Base-by-base conservation (phyloP, 2,113 vertebrate species). In the Cacatua alba region DNA sequence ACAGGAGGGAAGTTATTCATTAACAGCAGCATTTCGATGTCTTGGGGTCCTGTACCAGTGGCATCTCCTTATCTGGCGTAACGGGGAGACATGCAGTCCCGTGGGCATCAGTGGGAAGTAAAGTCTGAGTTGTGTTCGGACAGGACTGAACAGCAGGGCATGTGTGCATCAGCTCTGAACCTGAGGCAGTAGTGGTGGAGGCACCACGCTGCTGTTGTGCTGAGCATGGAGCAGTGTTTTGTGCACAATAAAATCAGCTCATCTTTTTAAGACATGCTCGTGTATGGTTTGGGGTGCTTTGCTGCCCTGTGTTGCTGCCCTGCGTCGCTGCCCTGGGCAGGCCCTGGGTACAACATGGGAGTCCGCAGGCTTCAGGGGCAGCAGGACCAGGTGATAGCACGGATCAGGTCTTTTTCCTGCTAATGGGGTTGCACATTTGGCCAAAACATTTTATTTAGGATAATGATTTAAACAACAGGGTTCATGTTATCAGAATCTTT, bases 41-140 rank as follows among this genome's bases (percentile, higher is more conserved):
- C 51, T 7, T 5, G 16, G 76, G 78, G 85, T 81, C 64, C 75
- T 67, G 80, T 3, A 28, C 57, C 4, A 3, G 75, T 20, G 8
- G 26, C 17, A 6, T n/a, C 55, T 75, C 63, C 68, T 63, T 59
- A 78, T 29, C 72, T 1, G 3, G 69, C 2, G 6, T 74, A 35
- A n/a, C 1, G 7, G 53, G 48, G 55, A 1, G 16, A 33, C 43
- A 46, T 57, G 33, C 2, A 1, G 5, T 35, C 20, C 62, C 4
- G 1, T 4, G 17, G 33, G 19, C 33, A 17, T 23, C 5, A 7
- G 4, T 1, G 11, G 48, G 31, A 33, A 11, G 26, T 14, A 11
- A 16, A 19, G 12, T 19, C 68, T 0, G 2, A 68, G 63, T 0
- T 0, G 3, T 1, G 2, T 10, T 37, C 0, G 2, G 44, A 60